These are phyloP conservation scores for Zeuzera pyrina DNA, from an alignment of 2,888 invertebrate species.

Conservation along the genomic window DNA sequence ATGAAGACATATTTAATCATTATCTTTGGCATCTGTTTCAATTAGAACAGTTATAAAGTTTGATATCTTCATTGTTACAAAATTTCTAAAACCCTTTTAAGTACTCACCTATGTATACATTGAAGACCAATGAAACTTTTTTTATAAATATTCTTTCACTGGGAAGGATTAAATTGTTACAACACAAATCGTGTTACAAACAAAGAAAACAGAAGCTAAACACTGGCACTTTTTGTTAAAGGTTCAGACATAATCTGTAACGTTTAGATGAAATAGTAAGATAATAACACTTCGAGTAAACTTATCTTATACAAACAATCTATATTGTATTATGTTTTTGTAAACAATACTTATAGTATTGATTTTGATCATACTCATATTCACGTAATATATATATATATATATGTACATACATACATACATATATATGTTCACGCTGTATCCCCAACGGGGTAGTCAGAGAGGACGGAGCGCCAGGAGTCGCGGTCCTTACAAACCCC, in stretches of 20 bases:
- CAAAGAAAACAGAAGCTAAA: slow-evolving; percentile 52
- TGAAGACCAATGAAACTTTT: not conserved
- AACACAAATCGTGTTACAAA: slow-evolving; percentile 57
- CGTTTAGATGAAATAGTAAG: slow-evolving; percentile 36
- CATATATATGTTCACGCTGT: too few relatives aligned
- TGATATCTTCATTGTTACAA: too few relatives aligned
- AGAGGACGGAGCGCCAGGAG: too few relatives aligned
- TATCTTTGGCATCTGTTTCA: too few relatives aligned
- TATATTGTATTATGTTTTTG: slow-evolving; percentile 25
- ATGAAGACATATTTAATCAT: slow-evolving; percentile 1
- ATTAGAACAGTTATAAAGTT: too few relatives aligned
- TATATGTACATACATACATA: too few relatives aligned
- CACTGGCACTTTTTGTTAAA: slow-evolving; percentile 31
- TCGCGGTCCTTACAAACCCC: too few relatives aligned
- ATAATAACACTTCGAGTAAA: slow-evolving; percentile 41
- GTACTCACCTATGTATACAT: too few relatives aligned
- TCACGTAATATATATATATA: too few relatives aligned
- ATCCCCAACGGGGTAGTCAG: too few relatives aligned
- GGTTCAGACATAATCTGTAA: slow-evolving; percentile 35
- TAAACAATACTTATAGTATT: slow-evolving; percentile 19
- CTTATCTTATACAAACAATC: slow-evolving; percentile 48
- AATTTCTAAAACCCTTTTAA: too few relatives aligned
- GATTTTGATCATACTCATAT: slow-evolving; percentile 29
- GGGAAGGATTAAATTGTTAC: slow-evolving; percentile 42
- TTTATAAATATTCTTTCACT: slow-evolving; percentile 35